Evolutionary conservation across 2,888 invertebrate genomes (phyloP).

Genomic region (Drosophila kuntzei): DNA sequence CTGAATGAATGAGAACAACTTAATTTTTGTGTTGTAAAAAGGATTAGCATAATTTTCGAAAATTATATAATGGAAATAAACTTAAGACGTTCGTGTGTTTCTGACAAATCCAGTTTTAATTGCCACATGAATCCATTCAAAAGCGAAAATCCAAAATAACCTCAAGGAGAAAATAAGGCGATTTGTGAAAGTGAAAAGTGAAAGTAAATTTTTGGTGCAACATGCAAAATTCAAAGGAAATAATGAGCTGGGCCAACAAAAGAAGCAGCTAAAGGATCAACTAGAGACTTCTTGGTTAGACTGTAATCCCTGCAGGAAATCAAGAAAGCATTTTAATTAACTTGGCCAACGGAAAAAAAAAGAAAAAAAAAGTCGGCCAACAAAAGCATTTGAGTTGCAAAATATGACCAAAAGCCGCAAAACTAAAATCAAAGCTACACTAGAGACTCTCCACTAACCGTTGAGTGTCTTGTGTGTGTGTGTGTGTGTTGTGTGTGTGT

Average conservation of each 20-base stretch:
- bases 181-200: slow-evolving; percentile 17
- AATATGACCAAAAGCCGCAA: slow-evolving; percentile 74
- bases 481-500: slow-evolving; percentile 3
- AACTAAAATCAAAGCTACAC: slow-evolving; percentile 75
- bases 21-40: not conserved
- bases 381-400: slow-evolving; percentile 37
- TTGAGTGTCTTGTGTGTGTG: slow-evolving; percentile 3
- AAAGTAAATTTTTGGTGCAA: slow-evolving; percentile 22
- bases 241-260: slow-evolving; percentile 19
- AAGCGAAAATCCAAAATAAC: slow-evolving; percentile 4
- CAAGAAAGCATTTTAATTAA: slow-evolving; percentile 77
- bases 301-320: slow-evolving; percentile 77
- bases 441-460: slow-evolving; percentile 43
- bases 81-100: slow-evolving; percentile 1
- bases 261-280: slow-evolving; percentile 16
- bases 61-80: not conserved
- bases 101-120: slow-evolving; percentile 8
- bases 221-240: slow-evolving; percentile 18
- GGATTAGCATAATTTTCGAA: not conserved
- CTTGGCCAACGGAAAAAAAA: slow-evolving; percentile 48
- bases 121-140: slow-evolving; percentile 1
- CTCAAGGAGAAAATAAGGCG: slow-evolving; percentile 17
- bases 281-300: slow-evolving; percentile 15
- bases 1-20: not conserved
- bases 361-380: slow-evolving; percentile 6